Evolutionary conservation across 2,888 invertebrate species (phyloP).

Genomic region (Matsumyia berberina): DNA sequence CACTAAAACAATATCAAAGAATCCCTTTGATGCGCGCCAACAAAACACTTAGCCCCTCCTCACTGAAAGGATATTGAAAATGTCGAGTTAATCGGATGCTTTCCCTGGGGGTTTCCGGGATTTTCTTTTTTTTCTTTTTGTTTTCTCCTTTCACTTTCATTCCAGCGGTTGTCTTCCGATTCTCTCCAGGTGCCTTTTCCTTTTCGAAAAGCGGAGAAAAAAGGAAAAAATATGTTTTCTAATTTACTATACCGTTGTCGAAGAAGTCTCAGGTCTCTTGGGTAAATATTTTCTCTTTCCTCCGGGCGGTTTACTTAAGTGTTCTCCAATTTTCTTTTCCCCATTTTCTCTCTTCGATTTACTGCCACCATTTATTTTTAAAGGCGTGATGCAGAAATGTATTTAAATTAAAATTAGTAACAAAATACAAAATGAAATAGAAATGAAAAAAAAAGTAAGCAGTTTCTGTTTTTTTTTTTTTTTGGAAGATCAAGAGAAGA

Average conservation of each 20-base stretch:
- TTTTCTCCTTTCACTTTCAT: no score
- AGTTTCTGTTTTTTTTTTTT: neutral
- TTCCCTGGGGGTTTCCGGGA: conserved; percentile 27
- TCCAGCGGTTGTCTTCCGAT: neutral
- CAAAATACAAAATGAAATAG: neutral
- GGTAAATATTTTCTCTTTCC: conserved; percentile 33
- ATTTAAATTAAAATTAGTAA: conserved; percentile 29
- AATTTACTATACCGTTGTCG: conserved; percentile 19
- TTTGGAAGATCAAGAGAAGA: conserved; percentile 5
- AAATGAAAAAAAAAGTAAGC: neutral
- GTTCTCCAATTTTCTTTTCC: conserved; percentile 5
- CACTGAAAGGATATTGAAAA: conserved; percentile 33
- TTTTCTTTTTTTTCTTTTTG: neutral
- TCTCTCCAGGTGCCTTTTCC: neutral
- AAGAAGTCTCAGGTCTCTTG: neutral
- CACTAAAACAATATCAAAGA: conserved; percentile 47
- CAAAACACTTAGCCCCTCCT: conserved; percentile 12
- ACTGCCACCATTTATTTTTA: conserved; percentile 25
- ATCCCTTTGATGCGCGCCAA: conserved; percentile 38
- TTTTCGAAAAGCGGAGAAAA: neutral
- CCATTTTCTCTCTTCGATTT: neutral
- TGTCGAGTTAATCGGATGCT: conserved; percentile 16
- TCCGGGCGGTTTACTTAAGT: conserved; percentile 32
- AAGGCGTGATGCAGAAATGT: conserved; percentile 28
- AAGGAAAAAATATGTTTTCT: neutral